Conservation (phyloP, 2,113 vertebrate species). For the Hypocryptadius cinnamomeus region DNA sequence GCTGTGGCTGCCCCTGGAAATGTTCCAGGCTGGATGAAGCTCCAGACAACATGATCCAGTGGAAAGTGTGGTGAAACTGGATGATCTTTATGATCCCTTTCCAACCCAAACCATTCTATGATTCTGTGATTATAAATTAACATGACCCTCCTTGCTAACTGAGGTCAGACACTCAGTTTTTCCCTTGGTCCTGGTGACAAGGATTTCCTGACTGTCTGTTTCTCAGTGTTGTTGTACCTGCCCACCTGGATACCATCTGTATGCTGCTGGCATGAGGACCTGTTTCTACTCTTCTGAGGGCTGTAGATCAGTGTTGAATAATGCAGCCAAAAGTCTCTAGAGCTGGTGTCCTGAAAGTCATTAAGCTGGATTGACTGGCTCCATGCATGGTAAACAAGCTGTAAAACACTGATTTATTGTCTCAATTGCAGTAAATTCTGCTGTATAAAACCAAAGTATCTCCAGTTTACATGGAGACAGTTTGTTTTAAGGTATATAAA, state of each 20-base stretch:
- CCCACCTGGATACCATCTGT: neutral
- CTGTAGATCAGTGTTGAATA: neutral
- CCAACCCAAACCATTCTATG: neutral
- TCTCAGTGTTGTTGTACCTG: neutral
- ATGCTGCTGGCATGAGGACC: neutral
- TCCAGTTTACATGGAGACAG: neutral
- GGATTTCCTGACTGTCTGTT: neutral
- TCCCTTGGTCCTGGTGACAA: neutral
- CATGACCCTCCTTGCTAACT: fast-evolving
- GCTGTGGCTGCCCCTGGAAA: neutral
- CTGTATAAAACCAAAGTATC: neutral
- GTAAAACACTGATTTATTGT: neutral
- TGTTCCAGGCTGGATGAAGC: neutral
- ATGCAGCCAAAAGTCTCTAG: neutral
- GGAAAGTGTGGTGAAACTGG: fast-evolving
- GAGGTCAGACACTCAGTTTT: neutral
- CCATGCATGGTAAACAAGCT: neutral
- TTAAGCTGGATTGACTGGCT: neutral
- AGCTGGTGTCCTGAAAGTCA: neutral
- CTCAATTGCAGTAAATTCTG: neutral
- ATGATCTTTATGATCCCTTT: neutral
- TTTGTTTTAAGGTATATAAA: neutral
- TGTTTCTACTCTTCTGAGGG: neutral
- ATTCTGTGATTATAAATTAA: neutral
- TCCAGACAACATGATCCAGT: fast-evolving